A percentile compares a stretch with the other conserved stretches of the same genome.
Evolutionary conservation across 2,888 invertebrate species (phyloP).

Genomic region (Agonum fuliginosum): DNA sequence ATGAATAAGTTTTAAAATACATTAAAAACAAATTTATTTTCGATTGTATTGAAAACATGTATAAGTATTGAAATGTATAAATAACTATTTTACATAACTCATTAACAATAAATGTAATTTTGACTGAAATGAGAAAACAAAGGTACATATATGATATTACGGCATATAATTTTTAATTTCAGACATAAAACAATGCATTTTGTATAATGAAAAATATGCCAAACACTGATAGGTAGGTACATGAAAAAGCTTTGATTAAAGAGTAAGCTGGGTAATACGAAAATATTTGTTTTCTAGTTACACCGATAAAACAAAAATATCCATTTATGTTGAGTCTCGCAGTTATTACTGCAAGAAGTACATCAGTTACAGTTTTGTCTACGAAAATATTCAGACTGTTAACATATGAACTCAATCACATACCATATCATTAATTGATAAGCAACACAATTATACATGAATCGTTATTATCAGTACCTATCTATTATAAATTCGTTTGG

Average conservation of each 20-base stretch:
- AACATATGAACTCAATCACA: conserved; percentile 57
- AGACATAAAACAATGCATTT: conserved; percentile 54
- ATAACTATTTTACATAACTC: conserved; percentile 39
- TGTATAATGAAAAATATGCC: conserved; percentile 52
- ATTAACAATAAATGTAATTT: conserved; percentile 38
- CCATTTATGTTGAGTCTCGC: conserved; percentile 52
- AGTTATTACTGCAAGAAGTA: conserved; percentile 46
- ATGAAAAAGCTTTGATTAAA: conserved; percentile 57
- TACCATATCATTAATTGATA: conserved; percentile 56
- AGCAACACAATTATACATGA: conserved; percentile 60
- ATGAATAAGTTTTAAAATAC: too few species aligned
- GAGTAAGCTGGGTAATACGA: conserved; percentile 58
- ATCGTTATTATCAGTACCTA: conserved; percentile 69
- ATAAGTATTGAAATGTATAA: conserved; percentile 54
- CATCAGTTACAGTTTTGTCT: conserved; percentile 57
- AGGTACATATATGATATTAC: conserved; percentile 42
- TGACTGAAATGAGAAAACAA: conserved; percentile 31
- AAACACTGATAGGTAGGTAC: conserved; percentile 59
- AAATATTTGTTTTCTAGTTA: conserved; percentile 58
- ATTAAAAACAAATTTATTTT: conserved; percentile 56
- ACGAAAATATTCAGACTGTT: conserved; percentile 56
- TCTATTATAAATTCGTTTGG: conserved; percentile 74
- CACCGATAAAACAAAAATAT: conserved; percentile 54
- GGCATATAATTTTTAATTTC: conserved; percentile 52
- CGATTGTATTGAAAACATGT: conserved; percentile 52